These are phyloP conservation scores for Caiman crocodilus DNA, from an alignment of 2,797 vertebrate genomes.

Conservation along the genomic window DNA sequence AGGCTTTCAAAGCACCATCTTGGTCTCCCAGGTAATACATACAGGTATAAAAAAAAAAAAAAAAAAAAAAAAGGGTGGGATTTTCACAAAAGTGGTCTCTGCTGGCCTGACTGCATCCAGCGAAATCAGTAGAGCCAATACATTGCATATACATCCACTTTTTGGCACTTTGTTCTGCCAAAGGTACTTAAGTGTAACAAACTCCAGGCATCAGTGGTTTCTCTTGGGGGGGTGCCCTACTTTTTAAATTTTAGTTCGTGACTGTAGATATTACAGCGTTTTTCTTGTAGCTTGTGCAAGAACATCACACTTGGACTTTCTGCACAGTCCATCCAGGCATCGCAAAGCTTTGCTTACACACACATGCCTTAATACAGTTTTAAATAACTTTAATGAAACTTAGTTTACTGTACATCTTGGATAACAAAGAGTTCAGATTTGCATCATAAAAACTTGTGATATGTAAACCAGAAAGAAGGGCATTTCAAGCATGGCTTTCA, in stretches of 20 bases:
- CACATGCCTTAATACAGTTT: conserved; percentile 60
- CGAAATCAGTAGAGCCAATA: not conserved
- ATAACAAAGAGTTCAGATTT: conserved; percentile 85
- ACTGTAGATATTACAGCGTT: not conserved
- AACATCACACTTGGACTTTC: accelerated
- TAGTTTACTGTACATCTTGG: conserved; percentile 76
- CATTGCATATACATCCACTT: not conserved
- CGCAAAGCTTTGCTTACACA: not conserved
- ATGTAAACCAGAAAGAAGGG: conserved; percentile 82
- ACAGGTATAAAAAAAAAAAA: not conserved
- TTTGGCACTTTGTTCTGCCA: not conserved
- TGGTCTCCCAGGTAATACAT: not conserved
- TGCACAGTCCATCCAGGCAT: accelerated
- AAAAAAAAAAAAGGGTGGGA: not conserved
- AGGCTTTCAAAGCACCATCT: not conserved
- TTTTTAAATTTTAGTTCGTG: not conserved
- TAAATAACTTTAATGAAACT: conserved; percentile 87
- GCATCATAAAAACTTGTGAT: conserved; percentile 83
- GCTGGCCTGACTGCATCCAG: not conserved
- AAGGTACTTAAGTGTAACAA: not conserved
- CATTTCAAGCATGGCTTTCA: conserved; percentile 76
- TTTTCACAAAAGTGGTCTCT: not conserved
- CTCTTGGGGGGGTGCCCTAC: not conserved
- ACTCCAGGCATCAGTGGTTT: not conserved
- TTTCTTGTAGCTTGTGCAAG: not conserved